Evolutionary conservation across 2,113 vertebrate species (phyloP).

Genomic region (Chaenocephalus aceratus): DNA sequence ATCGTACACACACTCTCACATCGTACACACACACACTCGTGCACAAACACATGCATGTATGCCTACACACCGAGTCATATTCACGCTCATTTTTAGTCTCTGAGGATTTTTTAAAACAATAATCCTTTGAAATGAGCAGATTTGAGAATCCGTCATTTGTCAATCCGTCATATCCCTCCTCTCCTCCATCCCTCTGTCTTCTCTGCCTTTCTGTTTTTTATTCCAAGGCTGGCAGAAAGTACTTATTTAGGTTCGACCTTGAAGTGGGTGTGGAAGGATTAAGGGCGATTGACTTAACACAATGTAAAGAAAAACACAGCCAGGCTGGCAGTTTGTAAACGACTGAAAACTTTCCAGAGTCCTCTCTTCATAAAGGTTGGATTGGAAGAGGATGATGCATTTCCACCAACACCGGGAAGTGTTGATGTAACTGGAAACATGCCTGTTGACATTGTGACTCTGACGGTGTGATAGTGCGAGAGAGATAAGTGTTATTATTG

Average conservation of each 20-base stretch:
- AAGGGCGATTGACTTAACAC: conserved; percentile 40
- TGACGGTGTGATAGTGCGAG: conserved; percentile 12
- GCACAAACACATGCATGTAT: conserved; percentile 10
- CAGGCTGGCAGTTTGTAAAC: conserved; percentile 26
- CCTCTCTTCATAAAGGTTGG: background rate
- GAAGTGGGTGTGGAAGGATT: conserved; percentile 23
- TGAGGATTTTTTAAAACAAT: conserved; percentile 74
- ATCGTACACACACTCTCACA: conserved; percentile 9
- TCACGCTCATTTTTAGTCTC: conserved; percentile 71
- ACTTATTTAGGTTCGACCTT: conserved; percentile 59
- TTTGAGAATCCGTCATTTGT: conserved; percentile 64
- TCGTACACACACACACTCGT: conserved; percentile 15
- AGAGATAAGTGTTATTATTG: conserved; percentile 30
- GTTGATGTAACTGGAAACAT: conserved; percentile 12
- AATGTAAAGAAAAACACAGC: conserved; percentile 13
- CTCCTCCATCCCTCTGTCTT: conserved; percentile 36
- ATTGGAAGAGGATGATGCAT: background rate
- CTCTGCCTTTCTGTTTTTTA: conserved; percentile 29
- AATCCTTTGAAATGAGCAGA: conserved; percentile 77
- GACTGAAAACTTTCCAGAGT: conserved; percentile 30
- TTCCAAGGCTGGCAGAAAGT: conserved; percentile 32
- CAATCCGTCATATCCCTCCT: conserved; percentile 38
- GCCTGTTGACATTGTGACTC: conserved; percentile 28
- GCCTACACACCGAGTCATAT: conserved; percentile 59
- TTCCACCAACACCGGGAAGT: background rate